Percentiles rank a stretch among this genome's conserved stretches.
These are phyloP conservation scores for Tetranychus truncatus DNA, from an alignment of 2,888 invertebrate species.

Conservation along the genomic window DNA sequence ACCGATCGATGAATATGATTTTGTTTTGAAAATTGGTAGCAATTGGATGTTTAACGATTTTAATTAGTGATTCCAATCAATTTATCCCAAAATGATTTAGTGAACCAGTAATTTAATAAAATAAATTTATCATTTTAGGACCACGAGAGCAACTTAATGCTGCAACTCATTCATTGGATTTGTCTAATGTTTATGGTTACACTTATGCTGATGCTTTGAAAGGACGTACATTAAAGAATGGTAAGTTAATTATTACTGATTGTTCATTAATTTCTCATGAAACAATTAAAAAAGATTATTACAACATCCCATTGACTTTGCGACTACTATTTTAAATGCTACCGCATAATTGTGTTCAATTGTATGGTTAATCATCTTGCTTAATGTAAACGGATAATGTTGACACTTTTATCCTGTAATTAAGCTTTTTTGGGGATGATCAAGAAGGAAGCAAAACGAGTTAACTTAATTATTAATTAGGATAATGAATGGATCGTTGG, in stretches of 20 bases:
- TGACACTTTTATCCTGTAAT: no score
- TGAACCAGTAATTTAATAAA: not conserved
- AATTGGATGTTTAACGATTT: no score
- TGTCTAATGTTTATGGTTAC: conserved; percentile 22
- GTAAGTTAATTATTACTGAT: not conserved
- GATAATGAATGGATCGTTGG: not conserved
- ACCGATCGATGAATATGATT: no score
- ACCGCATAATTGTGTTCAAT: no score
- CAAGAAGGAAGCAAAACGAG: no score
- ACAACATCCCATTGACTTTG: no score
- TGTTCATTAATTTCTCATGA: not conserved
- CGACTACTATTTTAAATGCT: no score
- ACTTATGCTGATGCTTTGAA: conserved; percentile 8
- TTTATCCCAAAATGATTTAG: not conserved
- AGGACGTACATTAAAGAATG: conserved; percentile 4
- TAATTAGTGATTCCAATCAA: not conserved
- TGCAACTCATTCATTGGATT: conserved; percentile 19
- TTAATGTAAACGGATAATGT: no score
- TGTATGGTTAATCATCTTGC: no score
- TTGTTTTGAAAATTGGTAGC: no score
- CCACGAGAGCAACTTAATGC: conserved; percentile 21
- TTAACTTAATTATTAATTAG: not conserved
- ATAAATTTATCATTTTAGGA: conserved; percentile 4
- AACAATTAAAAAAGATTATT: not conserved
- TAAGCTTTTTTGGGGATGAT: no score